These are phyloP conservation scores for Spea multiplicata DNA, from an alignment of 2,113 vertebrate genomes.

Conservation along the genomic window DNA sequence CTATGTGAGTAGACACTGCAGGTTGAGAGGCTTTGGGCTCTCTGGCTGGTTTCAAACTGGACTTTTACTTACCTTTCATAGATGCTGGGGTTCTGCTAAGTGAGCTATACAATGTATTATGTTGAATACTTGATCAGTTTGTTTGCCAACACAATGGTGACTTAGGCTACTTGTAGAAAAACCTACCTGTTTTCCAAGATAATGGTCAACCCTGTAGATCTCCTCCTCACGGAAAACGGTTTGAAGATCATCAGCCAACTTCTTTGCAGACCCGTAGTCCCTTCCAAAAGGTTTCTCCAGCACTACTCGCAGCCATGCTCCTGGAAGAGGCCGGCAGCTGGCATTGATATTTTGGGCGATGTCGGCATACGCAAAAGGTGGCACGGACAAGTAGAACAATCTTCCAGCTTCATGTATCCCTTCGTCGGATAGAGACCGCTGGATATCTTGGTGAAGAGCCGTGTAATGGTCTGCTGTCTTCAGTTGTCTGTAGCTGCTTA, in stretches of 20 bases:
- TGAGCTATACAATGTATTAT: too few relatives aligned
- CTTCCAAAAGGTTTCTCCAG: slow-evolving; percentile 97
- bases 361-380: slow-evolving; percentile 82
- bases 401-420: slow-evolving; percentile 79
- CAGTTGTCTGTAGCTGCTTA: slow-evolving; percentile 80
- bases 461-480: slow-evolving; percentile 74
- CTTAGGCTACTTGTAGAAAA: too few relatives aligned
- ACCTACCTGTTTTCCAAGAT: slow-evolving; percentile 92
- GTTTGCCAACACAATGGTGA: too few relatives aligned
- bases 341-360: slow-evolving; percentile 79
- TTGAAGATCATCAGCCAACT: slow-evolving; percentile 73
- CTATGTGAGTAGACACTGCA: too few relatives aligned
- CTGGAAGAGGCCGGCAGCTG: slow-evolving; percentile 73
- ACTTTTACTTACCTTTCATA: too few relatives aligned
- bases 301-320: slow-evolving; percentile 84
- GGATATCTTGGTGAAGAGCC: slow-evolving; percentile 68
- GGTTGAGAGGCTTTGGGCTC: too few relatives aligned
- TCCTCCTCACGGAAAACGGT: slow-evolving; percentile 84
- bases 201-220: slow-evolving; percentile 95
- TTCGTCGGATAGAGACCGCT: slow-evolving; percentile 63
- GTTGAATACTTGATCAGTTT: too few relatives aligned
- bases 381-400: slow-evolving; percentile 92
- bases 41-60: too few relatives aligned
- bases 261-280: slow-evolving; percentile 78
- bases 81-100: too few relatives aligned